phyloP scores from a whole-genome alignment of 1,140 invertebrate species.

The Eriosoma lanigerum region DNA sequence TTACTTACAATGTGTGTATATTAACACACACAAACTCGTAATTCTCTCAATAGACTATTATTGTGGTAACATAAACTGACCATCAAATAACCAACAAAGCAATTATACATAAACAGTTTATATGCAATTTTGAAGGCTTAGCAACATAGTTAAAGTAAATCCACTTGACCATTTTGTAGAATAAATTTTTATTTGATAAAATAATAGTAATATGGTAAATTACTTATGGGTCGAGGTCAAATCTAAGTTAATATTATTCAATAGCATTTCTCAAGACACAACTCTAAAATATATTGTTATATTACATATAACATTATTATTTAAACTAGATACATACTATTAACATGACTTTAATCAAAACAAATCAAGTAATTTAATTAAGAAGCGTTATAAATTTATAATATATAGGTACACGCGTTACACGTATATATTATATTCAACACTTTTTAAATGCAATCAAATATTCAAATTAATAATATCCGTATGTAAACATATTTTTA shows the following conservation, averaged over 20 bases:
- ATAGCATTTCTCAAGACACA: conserved; percentile 5
- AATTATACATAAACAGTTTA: conserved; percentile 5
- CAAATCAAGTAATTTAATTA: too few relatives aligned
- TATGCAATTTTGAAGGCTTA: conserved; percentile 15
- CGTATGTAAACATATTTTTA: too few relatives aligned
- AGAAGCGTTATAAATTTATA: too few relatives aligned
- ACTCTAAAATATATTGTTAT: conserved; percentile 21
- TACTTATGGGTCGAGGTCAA: conserved; percentile 33
- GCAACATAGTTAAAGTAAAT: not conserved
- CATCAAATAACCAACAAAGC: not conserved
- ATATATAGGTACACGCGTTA: too few relatives aligned
- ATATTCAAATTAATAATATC: too few relatives aligned
- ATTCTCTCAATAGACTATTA: not conserved
- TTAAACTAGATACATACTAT: too few relatives aligned
- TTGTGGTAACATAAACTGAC: not conserved
- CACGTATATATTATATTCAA: too few relatives aligned
- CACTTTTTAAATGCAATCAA: too few relatives aligned
- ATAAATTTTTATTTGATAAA: not conserved
- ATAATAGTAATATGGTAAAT: not conserved
- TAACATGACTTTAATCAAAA: too few relatives aligned
- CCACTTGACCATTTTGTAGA: not conserved
- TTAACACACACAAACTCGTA: not conserved
- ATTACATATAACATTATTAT: too few relatives aligned
- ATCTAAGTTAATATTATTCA: conserved; percentile 13
- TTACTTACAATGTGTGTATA: not conserved